phyloP scores from a whole-genome alignment of 2,113 vertebrate species.

The Phasianus colchicus region DNA sequence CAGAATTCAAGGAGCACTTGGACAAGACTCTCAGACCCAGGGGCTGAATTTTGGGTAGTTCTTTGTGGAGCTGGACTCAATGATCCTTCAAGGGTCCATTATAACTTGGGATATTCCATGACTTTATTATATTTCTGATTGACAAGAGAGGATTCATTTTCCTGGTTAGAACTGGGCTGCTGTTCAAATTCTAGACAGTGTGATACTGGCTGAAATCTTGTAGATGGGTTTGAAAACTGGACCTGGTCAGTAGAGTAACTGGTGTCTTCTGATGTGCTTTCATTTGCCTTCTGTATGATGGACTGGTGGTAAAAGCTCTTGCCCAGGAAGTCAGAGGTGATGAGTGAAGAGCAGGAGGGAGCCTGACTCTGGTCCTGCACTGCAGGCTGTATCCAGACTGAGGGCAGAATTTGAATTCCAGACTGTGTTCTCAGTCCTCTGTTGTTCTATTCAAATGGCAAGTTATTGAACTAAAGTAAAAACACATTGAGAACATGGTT shows the following conservation, averaged over 20 bases:
- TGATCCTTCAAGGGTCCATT: no score
- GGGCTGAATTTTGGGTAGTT: no score
- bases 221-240: background rate
- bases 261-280: background rate
- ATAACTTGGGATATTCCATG: no score
- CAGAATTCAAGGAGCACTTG: no score
- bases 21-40: no score
- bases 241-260: background rate
- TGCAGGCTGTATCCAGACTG: background rate
- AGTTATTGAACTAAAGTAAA: background rate
- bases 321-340: background rate
- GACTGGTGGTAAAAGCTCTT: background rate
- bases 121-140: background rate
- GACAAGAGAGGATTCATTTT: background rate
- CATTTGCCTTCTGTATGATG: background rate
- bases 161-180: background rate
- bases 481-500: background rate
- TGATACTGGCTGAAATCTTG: background rate
- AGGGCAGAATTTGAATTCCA: background rate
- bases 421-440: background rate
- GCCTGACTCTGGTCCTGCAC: background rate
- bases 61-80: no score
- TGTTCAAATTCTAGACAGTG: background rate
- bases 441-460: background rate
- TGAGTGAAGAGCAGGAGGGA: background rate